Base-by-base conservation (phyloP, 2,888 invertebrate genomes). In the Andrena praecox region DNA sequence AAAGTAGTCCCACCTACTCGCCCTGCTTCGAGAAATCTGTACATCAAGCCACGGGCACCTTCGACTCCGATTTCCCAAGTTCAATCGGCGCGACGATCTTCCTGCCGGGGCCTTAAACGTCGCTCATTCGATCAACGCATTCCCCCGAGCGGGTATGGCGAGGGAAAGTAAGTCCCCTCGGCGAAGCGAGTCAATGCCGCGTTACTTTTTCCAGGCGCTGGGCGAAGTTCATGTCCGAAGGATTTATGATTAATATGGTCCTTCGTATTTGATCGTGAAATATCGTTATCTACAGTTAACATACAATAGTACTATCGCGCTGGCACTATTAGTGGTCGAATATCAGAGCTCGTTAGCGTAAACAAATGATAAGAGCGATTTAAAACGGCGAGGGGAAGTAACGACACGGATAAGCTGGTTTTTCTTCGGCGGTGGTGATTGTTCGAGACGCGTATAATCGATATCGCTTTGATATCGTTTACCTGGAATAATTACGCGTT, bases 1-100 rank as follows among this genome's bases (percentile, higher is more conserved):
- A 80, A 85, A 85, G 68, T 85, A 85, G 84, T 85, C 77, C 84
- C 80, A 56, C 52, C 10, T 1, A 16, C 27, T 48, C n/a, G 35
- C 29, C 20, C 31, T 20, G 52, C 52, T 29, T 20, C 35, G 48
- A 12, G 27, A 72, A 67, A 80, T 80, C 78, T 71, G 35, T 56
- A 24, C 10, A 71, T 79, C 80, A 52, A 72, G 48, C 33, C 20
- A 42, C 59, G n/a, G n/a, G 59, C 71, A 62, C 52, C 54, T 68
- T 80, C 42, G 63, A 35, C 63, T 68, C 20, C 56, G 63, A 63
- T 72, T 73, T 80, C 62, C 54, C 27, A 63, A 60, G 48, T 79
- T 78, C 64, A 33, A 79, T 77, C 48, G 20, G 50, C 31, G 10
- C 12, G 6, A 2, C 16, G n/a, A 62, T 76, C 35, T 27, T 31